Percentiles rank a stretch among this genome's conserved stretches.
Evolutionary conservation across 53 echinoderm and acorn worm species (phyloP).

Genomic region (Crossaster papposus): DNA sequence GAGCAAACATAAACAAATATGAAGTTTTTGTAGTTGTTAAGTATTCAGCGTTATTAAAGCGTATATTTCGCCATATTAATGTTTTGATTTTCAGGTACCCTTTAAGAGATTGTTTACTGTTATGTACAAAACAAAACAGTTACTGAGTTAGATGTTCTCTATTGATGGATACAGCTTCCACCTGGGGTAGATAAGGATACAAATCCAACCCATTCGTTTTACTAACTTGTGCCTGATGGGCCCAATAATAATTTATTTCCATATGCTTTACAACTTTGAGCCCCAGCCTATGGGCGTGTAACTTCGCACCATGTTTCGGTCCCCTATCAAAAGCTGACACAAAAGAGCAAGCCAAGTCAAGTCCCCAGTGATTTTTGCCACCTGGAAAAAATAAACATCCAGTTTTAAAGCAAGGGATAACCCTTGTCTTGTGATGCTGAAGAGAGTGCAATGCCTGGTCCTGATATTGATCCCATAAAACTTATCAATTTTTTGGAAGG

Average conservation of each 20-base stretch:
- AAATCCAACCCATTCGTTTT: background rate
- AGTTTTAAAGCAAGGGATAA: background rate
- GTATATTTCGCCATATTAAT: no score
- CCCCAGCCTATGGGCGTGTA: constrained; percentile 49
- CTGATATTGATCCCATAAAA: constrained; percentile 29
- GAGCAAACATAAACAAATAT: no score
- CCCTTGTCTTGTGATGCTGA: background rate
- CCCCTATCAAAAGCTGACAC: constrained; percentile 22
- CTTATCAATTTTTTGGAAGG: constrained; percentile 15
- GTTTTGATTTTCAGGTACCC: no score
- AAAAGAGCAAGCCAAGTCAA: background rate
- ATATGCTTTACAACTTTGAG: constrained; percentile 26
- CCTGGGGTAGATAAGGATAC: background rate
- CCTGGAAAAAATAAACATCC: constrained; percentile 51
- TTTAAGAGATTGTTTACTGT: no score
- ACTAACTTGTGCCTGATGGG: background rate
- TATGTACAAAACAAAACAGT: no score
- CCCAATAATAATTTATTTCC: background rate
- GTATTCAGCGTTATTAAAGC: no score
- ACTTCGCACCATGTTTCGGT: constrained; percentile 47
- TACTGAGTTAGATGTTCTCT: no score
- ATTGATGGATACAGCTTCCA: no score
- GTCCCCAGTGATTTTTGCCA: constrained; percentile 3
- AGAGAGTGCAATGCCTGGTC: background rate
- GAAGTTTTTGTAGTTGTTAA: no score